These are phyloP conservation scores for Conistra vaccinii DNA, from an alignment of 2,888 invertebrate species.

Conservation along the genomic window DNA sequence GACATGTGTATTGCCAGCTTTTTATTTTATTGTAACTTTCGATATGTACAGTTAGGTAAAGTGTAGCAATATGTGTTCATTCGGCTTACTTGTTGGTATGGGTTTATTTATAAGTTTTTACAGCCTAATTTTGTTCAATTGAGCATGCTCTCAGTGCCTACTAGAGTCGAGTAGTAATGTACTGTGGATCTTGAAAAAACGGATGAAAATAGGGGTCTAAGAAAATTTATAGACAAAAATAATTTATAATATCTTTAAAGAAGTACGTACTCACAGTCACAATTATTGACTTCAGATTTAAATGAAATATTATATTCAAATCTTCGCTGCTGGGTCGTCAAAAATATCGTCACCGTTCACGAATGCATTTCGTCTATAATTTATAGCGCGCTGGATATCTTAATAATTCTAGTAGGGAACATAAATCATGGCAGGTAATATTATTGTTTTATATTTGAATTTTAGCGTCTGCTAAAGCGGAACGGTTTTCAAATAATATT, in stretches of 20 bases:
- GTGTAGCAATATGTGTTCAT: neutral
- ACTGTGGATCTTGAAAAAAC: neutral
- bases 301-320: neutral
- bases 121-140: neutral
- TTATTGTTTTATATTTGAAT: neutral
- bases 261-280: too few relatives aligned
- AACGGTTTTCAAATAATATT: neutral
- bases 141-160: neutral
- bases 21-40: slow-evolving; percentile 14
- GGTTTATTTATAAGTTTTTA: neutral
- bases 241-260: too few relatives aligned
- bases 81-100: neutral
- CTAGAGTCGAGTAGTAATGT: neutral
- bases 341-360: neutral
- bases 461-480: neutral
- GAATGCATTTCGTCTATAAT: slow-evolving; percentile 2
- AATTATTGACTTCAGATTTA: neutral
- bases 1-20: slow-evolving; percentile 24
- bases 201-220: neutral
- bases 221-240: neutral
- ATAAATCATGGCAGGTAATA: neutral
- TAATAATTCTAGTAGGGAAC: neutral
- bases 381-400: neutral
- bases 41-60: neutral
- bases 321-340: neutral